Evolutionary conservation across 1,140 invertebrate species (phyloP), one percentile per base, ranked within the genome.

Genomic region (Aplysia californica): DNA sequence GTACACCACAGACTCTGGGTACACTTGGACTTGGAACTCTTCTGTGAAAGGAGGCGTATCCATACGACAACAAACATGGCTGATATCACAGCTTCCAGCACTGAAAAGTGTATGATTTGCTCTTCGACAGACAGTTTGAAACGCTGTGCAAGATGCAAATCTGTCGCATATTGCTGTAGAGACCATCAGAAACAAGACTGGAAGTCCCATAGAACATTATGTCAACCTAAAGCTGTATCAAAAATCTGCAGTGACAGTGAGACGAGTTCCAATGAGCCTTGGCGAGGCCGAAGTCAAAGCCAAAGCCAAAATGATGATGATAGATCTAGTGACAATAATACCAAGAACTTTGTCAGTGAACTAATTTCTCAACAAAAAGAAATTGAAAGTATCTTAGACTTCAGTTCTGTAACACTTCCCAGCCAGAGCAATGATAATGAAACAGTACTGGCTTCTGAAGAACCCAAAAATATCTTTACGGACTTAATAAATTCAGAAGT

Each of bases 101-200:
- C 10, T 50, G 44, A 15, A 10, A 50, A 50, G 10, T 15, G 10
- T 15, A 50, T 50, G n/a, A 50, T 15, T 15, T 50, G 44, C 10
- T 15, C 44, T 15, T 50, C n/a, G 10, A 50, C 10, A 50, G 44
- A 50, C 44, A 50, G n/a, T 82, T 88, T 95, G 79, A 90, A 93
- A 41, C 90, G 94, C 76, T 95, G 94, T 88, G 92, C 92, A 78
- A 91, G 93, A 72, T 96, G 95, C 89, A 92, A 93, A 82, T 89
- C 85, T 74, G 91, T 92, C 76, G 93, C 92, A 89, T 96, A 95
- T 88, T 96, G 95, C 88, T 93, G 92, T 55, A 94, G 92, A 82
- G 93, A 94, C 78, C 95, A 95, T 86, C 95, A 95, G 89, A 92
- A 91, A 72, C 84, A 91, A 76, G 93, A 95, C 81, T 95, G 94